These are phyloP conservation scores for Python bivittatus DNA, from an alignment of 2,113 vertebrate genomes.

Conservation along the genomic window DNA sequence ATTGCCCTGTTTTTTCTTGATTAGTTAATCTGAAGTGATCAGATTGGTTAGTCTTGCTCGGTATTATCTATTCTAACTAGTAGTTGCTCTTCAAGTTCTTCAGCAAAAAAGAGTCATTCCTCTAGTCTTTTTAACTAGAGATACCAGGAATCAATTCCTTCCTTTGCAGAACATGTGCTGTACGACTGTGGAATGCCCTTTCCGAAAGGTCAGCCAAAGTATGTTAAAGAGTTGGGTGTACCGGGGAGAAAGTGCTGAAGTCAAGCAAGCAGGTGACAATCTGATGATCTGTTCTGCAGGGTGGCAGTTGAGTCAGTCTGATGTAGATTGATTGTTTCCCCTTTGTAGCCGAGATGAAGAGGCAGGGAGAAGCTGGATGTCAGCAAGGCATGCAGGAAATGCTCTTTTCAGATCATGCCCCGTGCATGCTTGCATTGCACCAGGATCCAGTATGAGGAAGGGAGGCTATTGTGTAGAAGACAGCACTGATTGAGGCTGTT, in stretches of 20 bases:
- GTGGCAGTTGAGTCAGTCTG: neutral
- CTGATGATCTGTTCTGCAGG: neutral
- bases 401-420: neutral
- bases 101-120: neutral
- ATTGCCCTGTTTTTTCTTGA: neutral
- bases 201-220: neutral
- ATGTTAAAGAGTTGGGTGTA: neutral
- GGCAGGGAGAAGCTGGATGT: neutral
- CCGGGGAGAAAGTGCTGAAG: neutral
- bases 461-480: neutral
- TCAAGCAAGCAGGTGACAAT: neutral
- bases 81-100: neutral
- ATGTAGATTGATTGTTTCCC: neutral
- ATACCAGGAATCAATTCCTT: neutral
- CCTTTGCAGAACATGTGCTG: no score
- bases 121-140: neutral
- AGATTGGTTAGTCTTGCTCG: neutral
- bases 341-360: neutral
- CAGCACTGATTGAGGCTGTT: neutral
- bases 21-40: neutral
- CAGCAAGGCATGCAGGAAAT: neutral
- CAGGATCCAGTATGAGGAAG: neutral
- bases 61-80: neutral
- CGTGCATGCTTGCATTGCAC: neutral
- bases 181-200: neutral